Base-by-base conservation (phyloP, 1,140 invertebrate species). In the Telenomus remus region DNA sequence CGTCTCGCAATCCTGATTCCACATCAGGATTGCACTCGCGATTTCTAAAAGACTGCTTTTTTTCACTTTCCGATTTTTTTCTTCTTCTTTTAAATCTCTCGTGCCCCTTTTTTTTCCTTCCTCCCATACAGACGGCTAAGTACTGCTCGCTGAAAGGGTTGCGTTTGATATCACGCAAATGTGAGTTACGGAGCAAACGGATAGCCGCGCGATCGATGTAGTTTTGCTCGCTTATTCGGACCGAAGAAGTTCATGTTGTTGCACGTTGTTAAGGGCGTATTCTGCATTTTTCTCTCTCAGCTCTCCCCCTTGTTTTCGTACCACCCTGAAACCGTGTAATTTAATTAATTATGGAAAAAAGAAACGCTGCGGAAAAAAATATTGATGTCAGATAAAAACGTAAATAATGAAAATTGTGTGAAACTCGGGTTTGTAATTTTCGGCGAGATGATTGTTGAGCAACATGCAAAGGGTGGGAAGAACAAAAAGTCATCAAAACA, bases 151-250 rank as follows among this genome's bases (percentile, higher is more conserved):
- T 69, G 50, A 69, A 69, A 69, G 65, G 56, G 56, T 69, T 69
- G 47, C 65, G 49, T 69, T 60, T 69, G 65, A 69, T 60, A 69
- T 51, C 65, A 69, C 65, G 56, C 56, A 60, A 69, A 60, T 69
- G 65, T 60, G 49, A 69, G 42, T 54, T 57, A 53, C 56, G 43
- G 55, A 60, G 16, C 56, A 55, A 68, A 68, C 16, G 56, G 53
- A 63, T 70, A 49, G 50, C 61, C 48, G 44, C 19, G 19, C 68
- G 68, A 71, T 63, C 68, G 57, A 71, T 63, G 57, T 63, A 63
- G 57, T 56, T 63, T 71, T 71, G 42, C 66, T 27, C 9, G 51
- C 14, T 14, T 39, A 56, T 70, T 55, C 39, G 35, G 53, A 43
- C 54, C 35, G 12, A n/a, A 44, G 12, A 68, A 16, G 19, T 27